Percentiles rank a stretch among this genome's conserved stretches.
Evolutionary conservation across 1,140 invertebrate genomes (phyloP).

Genomic region (Spodoptera frugiperda): DNA sequence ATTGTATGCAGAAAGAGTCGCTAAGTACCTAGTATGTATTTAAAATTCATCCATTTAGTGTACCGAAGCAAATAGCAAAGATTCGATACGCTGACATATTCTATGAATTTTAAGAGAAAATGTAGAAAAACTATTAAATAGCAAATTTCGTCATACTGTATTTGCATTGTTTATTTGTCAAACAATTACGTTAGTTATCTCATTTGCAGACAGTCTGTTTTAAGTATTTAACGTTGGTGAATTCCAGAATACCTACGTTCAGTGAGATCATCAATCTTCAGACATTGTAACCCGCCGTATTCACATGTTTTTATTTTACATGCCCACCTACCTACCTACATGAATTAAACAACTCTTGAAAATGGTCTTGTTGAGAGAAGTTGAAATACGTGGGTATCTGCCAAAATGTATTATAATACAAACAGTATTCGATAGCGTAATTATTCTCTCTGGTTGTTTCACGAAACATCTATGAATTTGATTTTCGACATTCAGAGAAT

Average conservation of each 20-base stretch:
- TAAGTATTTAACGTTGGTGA: constrained; percentile 22
- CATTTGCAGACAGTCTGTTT: constrained; percentile 22
- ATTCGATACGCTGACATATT: too few relatives aligned
- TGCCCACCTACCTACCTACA: constrained; percentile 14
- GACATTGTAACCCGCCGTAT: constrained; percentile 20
- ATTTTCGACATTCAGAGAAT: constrained; percentile 11
- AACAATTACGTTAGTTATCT: constrained; percentile 14
- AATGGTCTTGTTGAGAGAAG: background rate
- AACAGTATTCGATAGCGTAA: background rate
- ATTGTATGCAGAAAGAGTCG: background rate
- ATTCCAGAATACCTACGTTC: constrained; percentile 8
- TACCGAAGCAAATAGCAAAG: too few relatives aligned
- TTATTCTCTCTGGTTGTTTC: constrained; percentile 1
- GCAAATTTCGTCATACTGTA: background rate
- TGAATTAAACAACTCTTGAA: constrained; percentile 18
- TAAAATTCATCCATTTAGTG: background rate
- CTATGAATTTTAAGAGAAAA: background rate
- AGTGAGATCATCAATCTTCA: constrained; percentile 34
- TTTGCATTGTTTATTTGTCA: constrained; percentile 25
- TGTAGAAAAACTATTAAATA: background rate
- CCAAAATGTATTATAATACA: constrained; percentile 13
- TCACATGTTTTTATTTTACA: constrained; percentile 29
- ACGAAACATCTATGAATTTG: constrained; percentile 21
- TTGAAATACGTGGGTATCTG: background rate
- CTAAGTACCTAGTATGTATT: background rate